Conservation (phyloP, 2,797 vertebrate genomes). For the Myotis findleyi region DNA sequence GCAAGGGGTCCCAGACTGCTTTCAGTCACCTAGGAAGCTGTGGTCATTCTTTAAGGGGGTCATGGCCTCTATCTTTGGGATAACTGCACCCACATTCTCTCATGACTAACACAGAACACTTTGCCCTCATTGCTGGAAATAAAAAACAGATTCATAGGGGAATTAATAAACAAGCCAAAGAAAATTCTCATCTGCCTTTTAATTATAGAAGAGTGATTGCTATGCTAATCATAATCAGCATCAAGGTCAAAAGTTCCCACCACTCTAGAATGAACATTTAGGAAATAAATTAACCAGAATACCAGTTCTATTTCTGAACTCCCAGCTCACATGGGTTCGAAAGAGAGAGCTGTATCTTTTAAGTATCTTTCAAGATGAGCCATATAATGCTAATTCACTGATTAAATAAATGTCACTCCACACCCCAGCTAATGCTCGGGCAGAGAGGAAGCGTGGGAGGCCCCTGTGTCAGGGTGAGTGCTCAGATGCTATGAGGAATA, state of each 20-base stretch:
- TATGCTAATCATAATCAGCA: slow-evolving; percentile 83
- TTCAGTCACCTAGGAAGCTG: not conserved
- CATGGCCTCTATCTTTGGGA: not conserved
- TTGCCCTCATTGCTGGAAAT: not conserved
- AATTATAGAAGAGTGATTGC: slow-evolving; percentile 83
- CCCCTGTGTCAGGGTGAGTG: not conserved
- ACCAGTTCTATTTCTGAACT: slow-evolving; percentile 77
- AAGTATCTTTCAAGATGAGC: slow-evolving; percentile 61
- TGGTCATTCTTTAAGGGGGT: not conserved
- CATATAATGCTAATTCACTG: slow-evolving; percentile 39
- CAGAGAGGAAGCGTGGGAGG: not conserved
- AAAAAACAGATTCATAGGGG: slow-evolving; percentile 60
- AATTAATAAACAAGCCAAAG: slow-evolving; percentile 80
- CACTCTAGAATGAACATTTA: slow-evolving; percentile 78
- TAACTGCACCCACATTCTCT: not conserved
- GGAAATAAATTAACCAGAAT: slow-evolving; percentile 79
- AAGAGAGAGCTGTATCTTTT: slow-evolving; percentile 62
- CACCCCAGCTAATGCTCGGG: not conserved
- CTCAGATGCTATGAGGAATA: not conserved
- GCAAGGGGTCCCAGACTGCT: fast-evolving
- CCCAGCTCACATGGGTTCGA: slow-evolving; percentile 19
- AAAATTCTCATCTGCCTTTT: slow-evolving; percentile 76
- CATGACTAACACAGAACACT: slow-evolving; percentile 43
- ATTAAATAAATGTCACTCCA: slow-evolving; percentile 32
- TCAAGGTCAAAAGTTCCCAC: slow-evolving; percentile 83